phyloP scores from a whole-genome alignment of 2,888 invertebrate genomes.

The Conchocele bisecta region DNA sequence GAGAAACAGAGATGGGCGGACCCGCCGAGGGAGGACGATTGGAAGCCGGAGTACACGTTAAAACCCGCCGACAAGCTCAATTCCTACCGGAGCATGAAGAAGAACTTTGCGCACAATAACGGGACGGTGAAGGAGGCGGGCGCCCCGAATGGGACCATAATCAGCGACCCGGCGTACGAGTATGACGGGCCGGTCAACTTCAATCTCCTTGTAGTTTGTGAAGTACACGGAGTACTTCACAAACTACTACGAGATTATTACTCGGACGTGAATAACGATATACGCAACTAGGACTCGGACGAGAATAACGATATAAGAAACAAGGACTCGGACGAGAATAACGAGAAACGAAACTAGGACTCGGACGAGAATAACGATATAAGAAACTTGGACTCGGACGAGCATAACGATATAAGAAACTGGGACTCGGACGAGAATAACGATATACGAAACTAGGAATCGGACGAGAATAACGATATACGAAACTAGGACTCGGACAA shows the following conservation, averaged over 20 bases:
- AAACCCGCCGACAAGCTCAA: conserved; percentile 65
- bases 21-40: conserved; percentile 83
- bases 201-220: no score
- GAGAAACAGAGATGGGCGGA: conserved; percentile 99
- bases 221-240: conserved; percentile 60
- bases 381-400: no score
- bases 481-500: no score
- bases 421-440: no score
- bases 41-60: conserved; percentile 73
- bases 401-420: no score
- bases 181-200: conserved; percentile 57
- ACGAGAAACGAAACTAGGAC: no score
- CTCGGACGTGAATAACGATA: conserved; percentile 67
- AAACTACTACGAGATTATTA: conserved; percentile 59
- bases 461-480: no score
- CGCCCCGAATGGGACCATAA: conserved; percentile 46
- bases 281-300: no score
- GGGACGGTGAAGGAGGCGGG: conserved; percentile 40
- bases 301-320: no score
- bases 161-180: conserved; percentile 40
- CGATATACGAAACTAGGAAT: no score
- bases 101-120: conserved; percentile 45
- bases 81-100: conserved; percentile 64
- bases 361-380: no score
- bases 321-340: no score